Base-by-base conservation (phyloP, 1,140 invertebrate genomes). In the Calephelis virginiensis region DNA sequence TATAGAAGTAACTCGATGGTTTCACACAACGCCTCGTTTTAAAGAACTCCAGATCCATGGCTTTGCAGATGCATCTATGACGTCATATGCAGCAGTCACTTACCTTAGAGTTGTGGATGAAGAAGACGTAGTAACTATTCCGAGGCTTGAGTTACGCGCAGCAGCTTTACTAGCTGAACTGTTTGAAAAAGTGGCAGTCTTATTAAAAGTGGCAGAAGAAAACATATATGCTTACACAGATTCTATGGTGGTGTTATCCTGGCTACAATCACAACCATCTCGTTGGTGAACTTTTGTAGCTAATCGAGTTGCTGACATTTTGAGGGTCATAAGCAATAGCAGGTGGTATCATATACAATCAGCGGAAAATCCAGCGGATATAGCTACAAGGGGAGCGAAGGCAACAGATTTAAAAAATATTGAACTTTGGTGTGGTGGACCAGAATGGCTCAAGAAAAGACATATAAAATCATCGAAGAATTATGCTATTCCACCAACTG, bases 221-320 rank as follows among this genome's bases (percentile, higher is more conserved):
- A 61, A 79, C 4, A 70, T 81, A n/a, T 80, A 63, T 63, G 85
- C 83, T 50, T 91, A 82, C 77, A 81, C 78, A 0, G 88, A 92
- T 67, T 91, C 89, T 12, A 76, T 63, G 53, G 68, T 78, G 1
- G 69, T 70, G 4, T 68, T 77, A 14, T 63, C 70, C 6, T 82
- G 82, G 83, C 37, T 89, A 3, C 64, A 77, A 62, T 64, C 49
- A 0, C 66, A 74, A 28, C 73, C 78, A 1, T 67, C 11, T 14
- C 50, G 68, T 1, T 83, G 81, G 78, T 73, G 72, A 47, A 71
- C 78, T 50, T 82, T 83, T 73, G 75, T 90, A 7, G 77, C 75
- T 8, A 92, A 92, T 71, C 64, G 91, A 64, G 82, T 91, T 6
- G 61, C 74, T 38, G 75, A 83, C 65, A 91, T 91, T 37, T 74